These are phyloP conservation scores for Gadus chalcogrammus DNA, from an alignment of 2,113 vertebrate species.

Conservation along the genomic window DNA sequence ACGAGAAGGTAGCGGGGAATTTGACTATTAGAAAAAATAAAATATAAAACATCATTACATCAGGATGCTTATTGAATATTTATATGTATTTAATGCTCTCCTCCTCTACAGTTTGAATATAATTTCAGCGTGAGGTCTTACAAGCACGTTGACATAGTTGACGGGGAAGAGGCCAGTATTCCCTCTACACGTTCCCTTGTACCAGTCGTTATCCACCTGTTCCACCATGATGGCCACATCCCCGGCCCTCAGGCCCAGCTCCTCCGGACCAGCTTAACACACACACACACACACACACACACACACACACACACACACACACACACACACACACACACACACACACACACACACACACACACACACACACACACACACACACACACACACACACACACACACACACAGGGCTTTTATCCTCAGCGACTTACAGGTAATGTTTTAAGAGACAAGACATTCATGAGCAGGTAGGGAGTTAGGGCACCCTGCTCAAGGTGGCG, in stretches of 20 bases:
- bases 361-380: conserved; percentile 10
- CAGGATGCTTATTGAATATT: conserved; percentile 9
- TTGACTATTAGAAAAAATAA: conserved; percentile 62
- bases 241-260: conserved; percentile 83
- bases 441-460: too few relatives aligned
- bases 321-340: neutral
- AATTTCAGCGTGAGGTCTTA: conserved; percentile 60
- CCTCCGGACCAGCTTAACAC: conserved; percentile 79
- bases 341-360: neutral
- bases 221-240: conserved; percentile 84
- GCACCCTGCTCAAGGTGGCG: too few relatives aligned
- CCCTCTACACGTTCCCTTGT: conserved; percentile 81
- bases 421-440: too few relatives aligned
- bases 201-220: conserved; percentile 87
- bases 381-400: conserved; percentile 4
- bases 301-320: neutral
- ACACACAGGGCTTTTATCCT: neutral
- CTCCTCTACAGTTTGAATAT: neutral
- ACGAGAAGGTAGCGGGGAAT: conserved; percentile 68
- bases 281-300: conserved; percentile 4
- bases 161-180: conserved; percentile 85
- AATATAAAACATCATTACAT: neutral
- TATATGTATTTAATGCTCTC: neutral
- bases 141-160: conserved; percentile 83
- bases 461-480: too few relatives aligned